Evolutionary conservation across 2,113 vertebrate genomes (phyloP), one percentile per base, ranked within the genome.

Genomic region (Leiothrix lutea): DNA sequence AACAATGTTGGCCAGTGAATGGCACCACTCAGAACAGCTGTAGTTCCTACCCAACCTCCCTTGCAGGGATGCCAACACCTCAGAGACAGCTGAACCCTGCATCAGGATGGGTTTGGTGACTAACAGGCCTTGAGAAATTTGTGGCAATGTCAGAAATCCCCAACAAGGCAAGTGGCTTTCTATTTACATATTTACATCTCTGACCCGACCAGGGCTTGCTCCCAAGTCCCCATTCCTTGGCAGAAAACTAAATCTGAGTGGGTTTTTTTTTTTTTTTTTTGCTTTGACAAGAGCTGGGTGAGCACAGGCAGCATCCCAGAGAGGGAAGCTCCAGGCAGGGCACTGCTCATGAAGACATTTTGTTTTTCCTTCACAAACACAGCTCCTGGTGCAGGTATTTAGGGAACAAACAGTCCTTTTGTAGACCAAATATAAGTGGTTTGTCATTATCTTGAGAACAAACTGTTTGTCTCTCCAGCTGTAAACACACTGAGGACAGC

Each of bases 371-470:
- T 80, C 75, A 58, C 70, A 62, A 40, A 51, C 78, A n/a, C 74
- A 66, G 51, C 11, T 88, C 72, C 84, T 86, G 92, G 45, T 92
- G 84, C 94, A 96, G 94, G 90, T 95, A 96, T 94, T 94, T 87
- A 90, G 60, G 80, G 95, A 97, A 97, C 94, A 97, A 93, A 88
- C 90, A 93, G 94, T 95, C 66, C 95, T 71, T 91, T 77, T 91
- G 79, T 94, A 97, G 97, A 95, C 96, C 95, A 97, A 96, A 97
- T 96, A 95, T 16, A 96, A 90, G 80, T 6, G 4, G 51, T 86
- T 95, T 92, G 72, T 90, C 94, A 96, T 97, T 95, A 97, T 96
- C 93, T 95, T 67, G 82, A 95, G 92, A 91, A 97, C 96, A 97
- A 90, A 94, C 78, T 97, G 96, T 97, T 95, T 96, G 94, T 89